phyloP scores from a whole-genome alignment of 1,140 invertebrate species.

The Pseudomyrmex gracilis region DNA sequence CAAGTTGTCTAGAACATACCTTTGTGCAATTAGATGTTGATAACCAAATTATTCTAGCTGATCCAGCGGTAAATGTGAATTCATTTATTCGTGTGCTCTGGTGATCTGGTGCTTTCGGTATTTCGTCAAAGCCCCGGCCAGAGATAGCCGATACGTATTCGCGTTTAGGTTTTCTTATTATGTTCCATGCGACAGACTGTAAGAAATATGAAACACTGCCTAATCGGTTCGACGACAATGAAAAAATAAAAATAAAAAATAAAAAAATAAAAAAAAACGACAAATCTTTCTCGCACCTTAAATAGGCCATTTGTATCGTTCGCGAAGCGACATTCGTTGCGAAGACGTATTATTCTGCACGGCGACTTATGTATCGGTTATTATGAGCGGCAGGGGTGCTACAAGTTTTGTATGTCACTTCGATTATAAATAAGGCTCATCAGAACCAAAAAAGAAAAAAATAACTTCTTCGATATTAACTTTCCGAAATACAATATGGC shows the following conservation, averaged over 20 bases:
- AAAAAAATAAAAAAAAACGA: too few species aligned
- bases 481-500: constrained; percentile 10
- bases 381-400: constrained; percentile 44
- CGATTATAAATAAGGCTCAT: constrained; percentile 58
- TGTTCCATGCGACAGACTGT: constrained; percentile 42
- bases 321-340: constrained; percentile 12
- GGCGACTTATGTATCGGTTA: constrained; percentile 69
- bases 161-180: constrained; percentile 46
- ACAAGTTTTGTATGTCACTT: constrained; percentile 62
- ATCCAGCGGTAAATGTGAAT: constrained; percentile 65
- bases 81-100: constrained; percentile 70
- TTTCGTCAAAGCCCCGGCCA: constrained; percentile 50
- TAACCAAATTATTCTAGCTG: constrained; percentile 61
- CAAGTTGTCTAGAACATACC: constrained; percentile 69
- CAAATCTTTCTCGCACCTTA: constrained; percentile 11
- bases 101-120: constrained; percentile 74
- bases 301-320: constrained; percentile 26
- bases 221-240: constrained; percentile 59
- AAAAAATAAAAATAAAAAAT: not conserved
- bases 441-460: constrained; percentile 49
- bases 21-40: constrained; percentile 78
- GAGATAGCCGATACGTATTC: constrained; percentile 70
- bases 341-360: constrained; percentile 21
- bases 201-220: constrained; percentile 69
- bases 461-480: constrained; percentile 51